Evolutionary conservation across 1,140 invertebrate genomes (phyloP).

Genomic region (Ceratitis capitata): DNA sequence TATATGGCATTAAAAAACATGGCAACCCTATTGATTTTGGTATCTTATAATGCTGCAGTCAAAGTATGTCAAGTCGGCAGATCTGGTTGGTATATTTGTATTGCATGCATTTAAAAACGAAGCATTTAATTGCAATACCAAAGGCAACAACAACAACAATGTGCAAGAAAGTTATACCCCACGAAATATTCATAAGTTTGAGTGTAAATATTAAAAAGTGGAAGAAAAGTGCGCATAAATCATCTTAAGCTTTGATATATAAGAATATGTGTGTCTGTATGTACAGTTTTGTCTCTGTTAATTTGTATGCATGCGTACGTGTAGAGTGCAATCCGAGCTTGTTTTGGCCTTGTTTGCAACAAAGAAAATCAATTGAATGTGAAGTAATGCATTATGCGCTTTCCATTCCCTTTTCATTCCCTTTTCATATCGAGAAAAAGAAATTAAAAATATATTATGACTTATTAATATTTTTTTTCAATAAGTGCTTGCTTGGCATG

Average conservation of each 20-base stretch:
- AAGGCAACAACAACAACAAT: neutral
- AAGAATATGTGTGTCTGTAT: neutral
- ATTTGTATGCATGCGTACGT: neutral
- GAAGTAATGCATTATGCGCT: neutral
- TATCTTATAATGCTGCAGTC: neutral
- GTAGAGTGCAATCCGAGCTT: neutral
- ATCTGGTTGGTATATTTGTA: neutral
- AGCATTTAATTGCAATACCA: conserved; percentile 33
- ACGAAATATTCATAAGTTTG: neutral
- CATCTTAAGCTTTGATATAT: neutral
- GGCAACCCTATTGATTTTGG: neutral
- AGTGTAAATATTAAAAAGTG: neutral
- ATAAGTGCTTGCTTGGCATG: too few relatives aligned
- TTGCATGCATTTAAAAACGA: conserved; percentile 25
- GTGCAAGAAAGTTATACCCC: neutral
- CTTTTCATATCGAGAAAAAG: too few relatives aligned
- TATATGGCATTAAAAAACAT: neutral
- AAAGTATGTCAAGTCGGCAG: neutral
- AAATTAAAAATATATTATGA: too few relatives aligned
- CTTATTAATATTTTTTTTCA: too few relatives aligned
- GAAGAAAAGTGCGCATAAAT: conserved; percentile 7
- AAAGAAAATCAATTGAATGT: conserved; percentile 26
- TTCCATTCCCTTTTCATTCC: too few relatives aligned
- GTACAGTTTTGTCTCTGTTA: neutral
- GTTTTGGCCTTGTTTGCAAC: conserved; percentile 23